phyloP scores from a whole-genome alignment of 2,113 vertebrate genomes.

The Falco punctatus region DNA sequence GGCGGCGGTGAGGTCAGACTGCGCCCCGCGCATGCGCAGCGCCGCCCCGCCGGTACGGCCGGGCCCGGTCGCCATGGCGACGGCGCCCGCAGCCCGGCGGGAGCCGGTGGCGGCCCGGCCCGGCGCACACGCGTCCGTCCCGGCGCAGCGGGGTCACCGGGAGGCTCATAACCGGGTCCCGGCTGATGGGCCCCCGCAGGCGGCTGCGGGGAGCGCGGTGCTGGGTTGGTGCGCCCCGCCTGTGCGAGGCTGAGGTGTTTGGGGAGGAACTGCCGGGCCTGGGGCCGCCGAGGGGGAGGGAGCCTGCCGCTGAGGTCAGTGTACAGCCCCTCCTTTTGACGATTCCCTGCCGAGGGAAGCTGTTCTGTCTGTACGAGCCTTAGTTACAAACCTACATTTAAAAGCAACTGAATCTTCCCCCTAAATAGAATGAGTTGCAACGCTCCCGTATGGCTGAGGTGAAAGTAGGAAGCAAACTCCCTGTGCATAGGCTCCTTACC shows the following conservation, averaged over 20 bases:
- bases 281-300: background rate
- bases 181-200: rapidly evolving
- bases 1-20: background rate
- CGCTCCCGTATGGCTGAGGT: rapidly evolving
- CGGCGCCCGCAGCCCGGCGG: background rate
- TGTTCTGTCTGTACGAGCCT: background rate
- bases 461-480: background rate
- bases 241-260: rapidly evolving
- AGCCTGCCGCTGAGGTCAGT: background rate
- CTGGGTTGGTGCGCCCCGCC: rapidly evolving
- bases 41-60: background rate
- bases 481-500: background rate
- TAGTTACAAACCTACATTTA: background rate
- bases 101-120: no score
- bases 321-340: background rate
- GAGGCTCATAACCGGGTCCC: no score
- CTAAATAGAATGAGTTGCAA: background rate
- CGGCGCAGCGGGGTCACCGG: no score
- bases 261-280: rapidly evolving
- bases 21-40: background rate
- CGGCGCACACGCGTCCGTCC: background rate
- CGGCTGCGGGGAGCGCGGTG: rapidly evolving
- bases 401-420: background rate
- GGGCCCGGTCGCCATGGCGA: background rate
- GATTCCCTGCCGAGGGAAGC: no score